Base-by-base conservation (phyloP, 2,113 vertebrate genomes). In the Pholis gunnellus region DNA sequence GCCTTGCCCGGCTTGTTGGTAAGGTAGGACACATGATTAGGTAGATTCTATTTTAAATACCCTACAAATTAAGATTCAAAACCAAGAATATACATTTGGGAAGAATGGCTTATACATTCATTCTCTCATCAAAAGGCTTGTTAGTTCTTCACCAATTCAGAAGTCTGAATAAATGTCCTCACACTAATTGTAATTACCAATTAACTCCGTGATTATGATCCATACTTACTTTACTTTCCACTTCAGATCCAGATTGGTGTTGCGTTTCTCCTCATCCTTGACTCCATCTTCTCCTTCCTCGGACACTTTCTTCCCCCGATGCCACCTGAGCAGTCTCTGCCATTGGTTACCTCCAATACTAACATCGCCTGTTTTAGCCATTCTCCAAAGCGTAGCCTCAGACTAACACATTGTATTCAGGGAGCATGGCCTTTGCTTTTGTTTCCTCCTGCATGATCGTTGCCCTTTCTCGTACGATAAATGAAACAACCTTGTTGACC, bases 141-240 rank as follows among this genome's bases (percentile, higher is more conserved):
- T 22, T 57, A 27, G 34, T 59, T 59, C 9, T 31, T 60, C 38
- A 25, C 2, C 4, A 72, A 29, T 13, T 42, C n/a, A 59, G n/a
- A 57, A 73, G 57, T 46, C 25, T 34, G 11, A 74, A 60, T 14
- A 36, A 40, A 40, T 42, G 36, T 72, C 13, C 4, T 57, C n/a
- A 40, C 9, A 42, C 15, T 59, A 34, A 72, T 63, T 7, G 0
- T 50, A 63, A 64, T 8, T 10, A 6, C 4, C 4, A 31, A 22
- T 36, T 25, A 36, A 36, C 38, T 18, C 9, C 2, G 20, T 20
- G 6, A 70, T 9, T 22, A 40, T 3, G 18, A 81, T 27, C 2
- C 3, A 50, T 42, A 89, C 95, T 94, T 56, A 95, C 95, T 92
- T 94, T 34, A 91, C 15, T 66, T 93, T 90, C 20, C 75, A 34